Evolutionary conservation across 2,888 invertebrate genomes (phyloP).

Genomic region (Strigamia crassipes): DNA sequence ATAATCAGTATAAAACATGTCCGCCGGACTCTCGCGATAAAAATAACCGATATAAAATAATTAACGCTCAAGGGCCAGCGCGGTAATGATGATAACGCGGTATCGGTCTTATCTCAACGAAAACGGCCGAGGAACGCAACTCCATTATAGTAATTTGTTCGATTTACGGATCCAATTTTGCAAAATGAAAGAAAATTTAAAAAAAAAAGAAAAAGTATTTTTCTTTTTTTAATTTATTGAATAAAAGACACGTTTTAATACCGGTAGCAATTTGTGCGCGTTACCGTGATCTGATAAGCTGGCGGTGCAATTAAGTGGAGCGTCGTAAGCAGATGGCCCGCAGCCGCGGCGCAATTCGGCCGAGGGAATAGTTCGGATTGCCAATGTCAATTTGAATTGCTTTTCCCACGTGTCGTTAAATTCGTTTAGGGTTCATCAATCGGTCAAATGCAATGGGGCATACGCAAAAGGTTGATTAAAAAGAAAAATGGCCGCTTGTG

Average conservation of each 20-base stretch:
- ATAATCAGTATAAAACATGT: neutral
- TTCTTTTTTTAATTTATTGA: neutral
- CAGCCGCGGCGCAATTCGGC: neutral
- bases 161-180: neutral
- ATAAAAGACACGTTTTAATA: constrained; percentile 1
- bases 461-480: neutral
- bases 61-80: neutral
- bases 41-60: neutral
- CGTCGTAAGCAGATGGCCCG: constrained; percentile 2
- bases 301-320: constrained; percentile 5
- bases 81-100: neutral
- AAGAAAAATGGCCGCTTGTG: no score
- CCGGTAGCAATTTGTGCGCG: constrained; percentile 36
- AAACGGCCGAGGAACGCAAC: neutral
- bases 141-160: neutral
- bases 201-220: no score
- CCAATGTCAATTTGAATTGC: neutral
- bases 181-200: neutral
- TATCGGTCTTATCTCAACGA: neutral
- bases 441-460: neutral
- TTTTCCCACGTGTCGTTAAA: neutral
- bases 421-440: neutral
- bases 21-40: neutral
- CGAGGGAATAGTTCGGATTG: neutral
- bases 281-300: constrained; percentile 12